Evolutionary conservation across 2,888 invertebrate genomes (phyloP).

Genomic region (Eristalis tenax): DNA sequence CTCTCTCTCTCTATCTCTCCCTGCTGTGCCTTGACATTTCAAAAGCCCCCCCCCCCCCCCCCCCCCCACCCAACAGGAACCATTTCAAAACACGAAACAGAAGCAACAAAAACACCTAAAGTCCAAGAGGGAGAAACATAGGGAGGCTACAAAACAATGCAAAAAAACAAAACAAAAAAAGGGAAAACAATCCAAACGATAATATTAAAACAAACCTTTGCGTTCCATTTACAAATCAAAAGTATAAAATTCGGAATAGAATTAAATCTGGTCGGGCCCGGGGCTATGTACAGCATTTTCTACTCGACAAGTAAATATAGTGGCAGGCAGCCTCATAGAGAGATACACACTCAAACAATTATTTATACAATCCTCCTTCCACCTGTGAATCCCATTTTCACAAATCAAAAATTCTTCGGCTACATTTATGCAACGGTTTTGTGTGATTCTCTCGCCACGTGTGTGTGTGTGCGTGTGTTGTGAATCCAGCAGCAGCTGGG

Average conservation of each 20-base stretch:
- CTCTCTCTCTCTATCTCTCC: background rate
- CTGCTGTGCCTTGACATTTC: constrained; percentile 5
- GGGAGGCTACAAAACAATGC: background rate
- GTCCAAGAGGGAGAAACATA: background rate
- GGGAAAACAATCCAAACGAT: constrained; percentile 54
- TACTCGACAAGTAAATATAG: constrained; percentile 50
- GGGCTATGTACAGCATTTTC: constrained; percentile 53
- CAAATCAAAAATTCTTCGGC: constrained; percentile 64
- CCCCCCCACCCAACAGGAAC: constrained; percentile 7
- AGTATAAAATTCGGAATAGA: constrained; percentile 65
- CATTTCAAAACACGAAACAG: constrained; percentile 4
- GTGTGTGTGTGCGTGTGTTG: background rate
- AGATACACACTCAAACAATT: constrained; percentile 30
- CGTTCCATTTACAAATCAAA: constrained; percentile 59
- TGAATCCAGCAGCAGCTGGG: constrained; percentile 52
- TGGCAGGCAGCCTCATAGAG: constrained; percentile 5
- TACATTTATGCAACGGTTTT: constrained; percentile 55
- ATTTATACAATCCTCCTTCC: constrained; percentile 71
- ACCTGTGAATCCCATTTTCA: constrained; percentile 62
- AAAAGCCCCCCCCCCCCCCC: background rate
- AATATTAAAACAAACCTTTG: constrained; percentile 63
- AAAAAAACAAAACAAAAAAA: constrained; percentile 2
- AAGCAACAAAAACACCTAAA: background rate
- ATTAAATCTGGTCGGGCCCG: constrained; percentile 62
- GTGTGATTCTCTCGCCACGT: constrained; percentile 29